Evolutionary conservation across 1,140 invertebrate species (phyloP), one percentile per base, ranked within the genome.

Genomic region (Drosophila orosa): DNA sequence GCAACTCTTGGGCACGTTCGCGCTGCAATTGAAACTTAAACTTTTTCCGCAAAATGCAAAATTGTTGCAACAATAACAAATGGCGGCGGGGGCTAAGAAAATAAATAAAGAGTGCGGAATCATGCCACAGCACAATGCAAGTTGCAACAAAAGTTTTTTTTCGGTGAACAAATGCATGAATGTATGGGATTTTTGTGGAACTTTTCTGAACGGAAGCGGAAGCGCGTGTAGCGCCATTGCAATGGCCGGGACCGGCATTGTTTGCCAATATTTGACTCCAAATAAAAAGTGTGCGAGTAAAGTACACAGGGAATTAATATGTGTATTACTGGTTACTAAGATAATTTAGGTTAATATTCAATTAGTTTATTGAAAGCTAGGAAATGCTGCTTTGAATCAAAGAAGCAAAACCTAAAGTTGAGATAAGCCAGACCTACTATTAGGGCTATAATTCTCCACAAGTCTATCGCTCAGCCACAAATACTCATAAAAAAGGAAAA

Each of bases 21-120:
- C 65, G 56, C 74, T 65, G 75, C 82, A 87, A 86, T 86, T 87
- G 78, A 86, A 86, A 87, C 83, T 82, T 86, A 87, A 75, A 75
- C 72, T 75, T 75, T 75, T 71, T 75, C 37, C 45, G 61, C 72
- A 73, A 86, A 86, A 86, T 73, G 78, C 71, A 86, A 85, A 81
- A 78, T 65, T 80, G 37, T 77, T 60, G 60, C 77, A 81, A 60
- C 82, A 80, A 78, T 74, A 86, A 85, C 69, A 75, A 86, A 81
- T 86, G 65, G 67, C 42, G 35, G 33, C 44, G 44, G 58, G 67
- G 54, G 55, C 63, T 72, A 81, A 86, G 74, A 72, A 78, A 72
- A 74, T 81, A 82, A 78, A 78, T 65, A 76, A 69, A 74, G 62
- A 62, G 59, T 62, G 37, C 48, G 22, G 55, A 61, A 67, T 62